Evolutionary conservation across 2,113 vertebrate species (phyloP), one percentile per base, ranked within the genome.

Genomic region (Chaetodon trifascialis): DNA sequence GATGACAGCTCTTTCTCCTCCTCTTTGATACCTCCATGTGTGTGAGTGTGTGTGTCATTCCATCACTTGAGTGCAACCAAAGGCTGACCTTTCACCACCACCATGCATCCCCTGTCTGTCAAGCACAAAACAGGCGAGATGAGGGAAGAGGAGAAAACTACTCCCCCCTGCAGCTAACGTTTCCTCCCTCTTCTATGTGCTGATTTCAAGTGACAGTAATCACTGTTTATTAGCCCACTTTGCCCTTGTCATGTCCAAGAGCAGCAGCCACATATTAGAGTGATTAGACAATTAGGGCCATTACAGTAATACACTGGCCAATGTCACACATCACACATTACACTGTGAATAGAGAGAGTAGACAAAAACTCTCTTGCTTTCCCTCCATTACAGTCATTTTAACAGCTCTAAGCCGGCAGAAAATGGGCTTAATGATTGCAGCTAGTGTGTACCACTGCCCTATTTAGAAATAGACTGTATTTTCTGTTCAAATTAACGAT

Each of bases 31-130:
- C 16, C 68, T 25, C 90, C 92, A 3, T 30, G 40, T 40, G 40
- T 7, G 30, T 30, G 30, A 30, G 30, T 30, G 30, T 30, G 30
- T 30, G 30, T 82, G 93, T 94, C 93, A 93, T 94, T 93, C 82
- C 89, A 91, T 94, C 93, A 90, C 91, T 84, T 70, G 74, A 47
- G 62, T 82, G 81, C 73, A 83, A 83, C 92, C 93, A 94, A 88
- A 85, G 80, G 86, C 82, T 95, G 95, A 96, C 96, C 95, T 96
- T 96, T 95, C 52, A 73, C 93, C 91, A 66, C 92, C 96, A 93
- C 92, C 93, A 86, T 73, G 77, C 86, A 92, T 90, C 93, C 91
- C 94, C 91, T 93, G 86, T 94, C 91, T 93, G 91, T 95, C 92
- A 94, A 83, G 82, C 88, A 80, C 80, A 83, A 69, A 80, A 92